A percentile compares a stretch with the other conserved stretches of the same genome.
These are phyloP conservation scores for Habroteleia sp. DNA, from an alignment of 2,888 invertebrate genomes.

Conservation along the genomic window DNA sequence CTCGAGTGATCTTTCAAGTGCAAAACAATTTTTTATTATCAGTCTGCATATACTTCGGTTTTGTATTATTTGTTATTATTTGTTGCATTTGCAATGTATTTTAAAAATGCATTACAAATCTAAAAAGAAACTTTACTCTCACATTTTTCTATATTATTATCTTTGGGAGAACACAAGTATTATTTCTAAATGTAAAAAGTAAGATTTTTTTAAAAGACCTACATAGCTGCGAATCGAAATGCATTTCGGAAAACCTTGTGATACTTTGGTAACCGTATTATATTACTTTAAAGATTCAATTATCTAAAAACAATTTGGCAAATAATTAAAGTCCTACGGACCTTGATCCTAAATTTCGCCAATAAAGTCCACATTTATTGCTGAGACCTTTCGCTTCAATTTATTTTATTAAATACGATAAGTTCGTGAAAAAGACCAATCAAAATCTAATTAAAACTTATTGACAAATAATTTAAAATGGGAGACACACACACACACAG, in stretches of 20 bases:
- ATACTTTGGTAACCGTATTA: neutral
- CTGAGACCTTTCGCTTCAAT: conserved; percentile 8
- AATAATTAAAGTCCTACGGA: conserved; percentile 19
- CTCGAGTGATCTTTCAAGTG: conserved; percentile 18
- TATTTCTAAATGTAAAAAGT: conserved; percentile 14
- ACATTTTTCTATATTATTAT: neutral
- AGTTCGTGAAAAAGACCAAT: neutral
- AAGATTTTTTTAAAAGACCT: conserved; percentile 17
- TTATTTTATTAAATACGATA: conserved; percentile 29
- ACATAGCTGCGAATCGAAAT: conserved; percentile 20
- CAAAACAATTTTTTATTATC: no score
- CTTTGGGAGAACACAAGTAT: neutral
- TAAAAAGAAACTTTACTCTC: conserved; percentile 21
- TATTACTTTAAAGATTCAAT: conserved; percentile 19
- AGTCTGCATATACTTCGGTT: no score
- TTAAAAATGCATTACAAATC: no score
- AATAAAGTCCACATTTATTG: conserved; percentile 21
- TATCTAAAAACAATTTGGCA: conserved; percentile 38
- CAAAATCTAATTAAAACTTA: conserved; percentile 11
- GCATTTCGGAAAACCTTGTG: conserved; percentile 16
- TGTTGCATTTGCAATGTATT: neutral
- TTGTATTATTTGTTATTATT: no score
- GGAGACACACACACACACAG: no score
- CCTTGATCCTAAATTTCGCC: conserved; percentile 16
- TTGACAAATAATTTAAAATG: no score